Evolutionary conservation across 2,888 invertebrate genomes (phyloP).

Genomic region (Mythimna impura): DNA sequence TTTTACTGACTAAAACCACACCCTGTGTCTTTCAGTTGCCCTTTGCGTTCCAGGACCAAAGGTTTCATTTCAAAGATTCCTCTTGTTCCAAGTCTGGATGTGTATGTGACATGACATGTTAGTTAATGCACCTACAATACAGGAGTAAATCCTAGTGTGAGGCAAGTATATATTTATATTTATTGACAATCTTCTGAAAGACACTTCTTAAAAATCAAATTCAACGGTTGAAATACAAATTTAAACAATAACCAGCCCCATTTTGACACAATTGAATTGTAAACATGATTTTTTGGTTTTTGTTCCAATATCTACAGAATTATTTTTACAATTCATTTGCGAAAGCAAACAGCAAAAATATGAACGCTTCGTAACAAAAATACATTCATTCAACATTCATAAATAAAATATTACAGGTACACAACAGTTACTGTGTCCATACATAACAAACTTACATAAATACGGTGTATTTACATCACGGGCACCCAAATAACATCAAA

Average conservation of each 20-base stretch:
- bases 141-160: too few species aligned
- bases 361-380: not conserved
- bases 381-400: not conserved
- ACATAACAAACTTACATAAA: not conserved
- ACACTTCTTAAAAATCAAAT: not conserved
- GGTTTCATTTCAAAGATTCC: too few species aligned
- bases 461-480: conserved; percentile 23
- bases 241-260: not conserved
- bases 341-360: not conserved
- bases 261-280: not conserved
- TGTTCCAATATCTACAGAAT: not conserved
- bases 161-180: too few species aligned
- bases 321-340: not conserved
- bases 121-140: too few species aligned
- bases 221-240: too few species aligned
- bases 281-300: not conserved
- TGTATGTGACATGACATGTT: too few species aligned
- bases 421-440: not conserved
- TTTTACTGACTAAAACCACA: too few species aligned
- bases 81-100: too few species aligned
- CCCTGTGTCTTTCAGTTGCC: too few species aligned
- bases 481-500: conserved; percentile 29
- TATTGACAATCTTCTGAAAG: not conserved
- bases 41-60: too few species aligned
- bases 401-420: not conserved